Conservation (phyloP, 2,113 vertebrate genomes). For the Serilophus lunatus region DNA sequence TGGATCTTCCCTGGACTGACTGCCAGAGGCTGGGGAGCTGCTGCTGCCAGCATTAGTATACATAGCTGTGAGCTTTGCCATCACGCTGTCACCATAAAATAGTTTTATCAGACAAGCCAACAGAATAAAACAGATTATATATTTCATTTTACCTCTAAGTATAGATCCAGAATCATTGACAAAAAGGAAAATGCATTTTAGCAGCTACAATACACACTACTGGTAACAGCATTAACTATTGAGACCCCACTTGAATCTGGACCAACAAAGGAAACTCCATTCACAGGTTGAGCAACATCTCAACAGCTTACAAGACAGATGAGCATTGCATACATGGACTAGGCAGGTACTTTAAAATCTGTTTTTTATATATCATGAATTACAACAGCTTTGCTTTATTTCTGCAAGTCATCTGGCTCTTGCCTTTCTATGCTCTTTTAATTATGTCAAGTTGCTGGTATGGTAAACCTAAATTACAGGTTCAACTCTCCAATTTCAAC, state of each 20-base stretch:
- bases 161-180: background rate
- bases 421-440: background rate
- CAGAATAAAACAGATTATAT: background rate
- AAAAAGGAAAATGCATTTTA: background rate
- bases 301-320: background rate
- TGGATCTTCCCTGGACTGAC: background rate
- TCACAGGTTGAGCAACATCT: background rate
- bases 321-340: background rate
- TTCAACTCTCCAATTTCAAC: background rate
- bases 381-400: background rate
- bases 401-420: background rate
- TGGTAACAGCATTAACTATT: background rate
- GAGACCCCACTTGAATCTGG: background rate
- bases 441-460: background rate
- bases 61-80: fast-evolving
- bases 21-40: background rate
- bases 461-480: background rate
- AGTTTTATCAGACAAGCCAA: background rate
- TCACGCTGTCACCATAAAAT: background rate
- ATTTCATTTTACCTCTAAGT: background rate
- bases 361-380: background rate
- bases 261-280: background rate
- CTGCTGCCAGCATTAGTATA: fast-evolving
- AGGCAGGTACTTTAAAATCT: background rate
- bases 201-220: background rate